Evolutionary conservation across 1,140 invertebrate genomes (phyloP), one percentile per base, ranked within the genome.

Genomic region (Apis cerana): DNA sequence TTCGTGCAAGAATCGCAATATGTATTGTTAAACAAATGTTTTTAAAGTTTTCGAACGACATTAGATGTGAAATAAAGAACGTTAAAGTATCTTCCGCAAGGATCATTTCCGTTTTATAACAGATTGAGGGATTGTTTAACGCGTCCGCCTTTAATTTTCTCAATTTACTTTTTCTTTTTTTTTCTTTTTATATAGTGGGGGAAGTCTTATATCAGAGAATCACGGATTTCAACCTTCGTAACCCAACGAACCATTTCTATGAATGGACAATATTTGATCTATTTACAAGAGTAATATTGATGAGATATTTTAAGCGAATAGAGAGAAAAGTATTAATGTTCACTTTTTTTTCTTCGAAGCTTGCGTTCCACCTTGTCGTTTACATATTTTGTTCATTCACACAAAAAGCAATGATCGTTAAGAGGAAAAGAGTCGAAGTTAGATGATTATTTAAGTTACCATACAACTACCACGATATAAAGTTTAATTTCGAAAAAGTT

Each of bases 361-460:
- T 75, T 65, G 69, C 80, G 72, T 68, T 58, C 27, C 61, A 54
- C 17, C n/a, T 62, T 67, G 69, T 64, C 54, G 65, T 75, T 62
- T 83, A 65, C 71, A 68, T 67, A 68, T 75, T 67, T 74, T 58
- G 23, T 54, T 56, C 48, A 50, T 61, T 71, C 71, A 69, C 79
- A 76, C 68, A 86, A 80, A 75, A 80, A 87, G 82, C 85, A 86
- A 76, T 69, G 76, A 70, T 78, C 65, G 71, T 85, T 68, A 67
- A 64, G 33, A 33, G 62, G 27, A 62, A 23, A 62, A 82, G 74
- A 77, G 71, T 84, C 78, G 71, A 83, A 87, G 86, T 85, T 87
- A 87, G 70, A 86, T 68, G 77, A 84, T 86, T 86, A 83, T 50
- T 82, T 77, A 77, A 64, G 58, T 67, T 78, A 68, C 65, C 59